Evolutionary conservation across 2,888 invertebrate species (phyloP).

Genomic region (Ophion ventricosus): DNA sequence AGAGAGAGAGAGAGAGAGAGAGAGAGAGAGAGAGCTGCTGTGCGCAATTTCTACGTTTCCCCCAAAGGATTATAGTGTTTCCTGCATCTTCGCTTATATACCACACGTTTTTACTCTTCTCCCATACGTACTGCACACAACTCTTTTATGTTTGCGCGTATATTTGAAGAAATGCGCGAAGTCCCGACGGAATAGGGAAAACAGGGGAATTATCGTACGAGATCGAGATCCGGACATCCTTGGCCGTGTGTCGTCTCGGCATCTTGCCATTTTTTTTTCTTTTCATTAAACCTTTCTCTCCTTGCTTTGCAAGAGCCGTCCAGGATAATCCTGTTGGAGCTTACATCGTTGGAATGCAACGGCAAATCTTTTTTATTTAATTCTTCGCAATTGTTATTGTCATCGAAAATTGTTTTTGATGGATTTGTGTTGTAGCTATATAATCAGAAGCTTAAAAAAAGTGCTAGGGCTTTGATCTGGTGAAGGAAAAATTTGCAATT

Average conservation of each 20-base stretch:
- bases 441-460: not conserved
- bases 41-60: conserved; percentile 59
- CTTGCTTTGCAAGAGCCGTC: not conserved
- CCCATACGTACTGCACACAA: not conserved
- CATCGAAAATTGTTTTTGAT: not conserved
- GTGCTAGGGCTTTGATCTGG: not conserved
- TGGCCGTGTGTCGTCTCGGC: not conserved
- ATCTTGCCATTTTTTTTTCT: not conserved
- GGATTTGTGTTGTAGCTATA: not conserved
- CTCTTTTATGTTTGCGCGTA: not conserved
- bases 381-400: not conserved
- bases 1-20: conserved; percentile 25
- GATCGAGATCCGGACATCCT: not conserved
- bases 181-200: not conserved
- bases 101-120: not conserved
- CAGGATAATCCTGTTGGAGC: no score
- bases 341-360: no score
- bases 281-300: not conserved
- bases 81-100: not conserved
- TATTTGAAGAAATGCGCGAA: not conserved
- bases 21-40: conserved; percentile 32
- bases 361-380: no score
- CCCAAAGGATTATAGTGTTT: conserved; percentile 43
- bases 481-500: no score
- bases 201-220: conserved; percentile 8